Evolutionary conservation across 2,888 invertebrate genomes (phyloP).

Genomic region (Sthenelais limicola): DNA sequence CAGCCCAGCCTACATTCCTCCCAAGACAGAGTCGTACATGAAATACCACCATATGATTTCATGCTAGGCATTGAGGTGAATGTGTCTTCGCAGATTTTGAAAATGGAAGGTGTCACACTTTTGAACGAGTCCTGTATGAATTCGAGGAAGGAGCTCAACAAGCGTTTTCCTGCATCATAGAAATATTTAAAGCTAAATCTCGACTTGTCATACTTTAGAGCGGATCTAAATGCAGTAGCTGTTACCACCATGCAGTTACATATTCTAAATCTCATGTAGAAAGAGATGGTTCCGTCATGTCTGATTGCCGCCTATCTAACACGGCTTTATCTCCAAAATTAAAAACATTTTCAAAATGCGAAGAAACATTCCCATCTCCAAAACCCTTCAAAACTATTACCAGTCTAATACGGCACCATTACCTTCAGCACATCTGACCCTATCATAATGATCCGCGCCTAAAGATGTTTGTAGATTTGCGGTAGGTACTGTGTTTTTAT

Average conservation of each 20-base stretch:
- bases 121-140: slow-evolving; percentile 5
- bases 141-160: slow-evolving; percentile 1
- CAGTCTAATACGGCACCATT: too few species aligned
- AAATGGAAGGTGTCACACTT: slow-evolving; percentile 10
- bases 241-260: too few species aligned
- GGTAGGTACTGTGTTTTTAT: background rate
- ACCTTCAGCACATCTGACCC: background rate
- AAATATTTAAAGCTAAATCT: too few species aligned
- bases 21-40: slow-evolving; percentile 5
- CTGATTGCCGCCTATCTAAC: too few species aligned
- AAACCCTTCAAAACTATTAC: too few species aligned
- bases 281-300: too few species aligned
- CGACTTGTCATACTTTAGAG: too few species aligned
- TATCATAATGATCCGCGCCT: slow-evolving; percentile 1
- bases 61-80: background rate
- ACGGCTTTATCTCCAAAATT: too few species aligned
- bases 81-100: background rate
- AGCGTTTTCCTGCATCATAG: slow-evolving; percentile 24
- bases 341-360: too few species aligned
- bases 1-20: background rate
- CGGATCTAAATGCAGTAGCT: too few species aligned
- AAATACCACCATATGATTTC: background rate
- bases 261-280: too few species aligned
- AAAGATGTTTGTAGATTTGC: background rate
- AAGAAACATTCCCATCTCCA: too few species aligned